Conservation (phyloP, 1,140 invertebrate genomes). For the Drosophila pseudoananassae region DNA sequence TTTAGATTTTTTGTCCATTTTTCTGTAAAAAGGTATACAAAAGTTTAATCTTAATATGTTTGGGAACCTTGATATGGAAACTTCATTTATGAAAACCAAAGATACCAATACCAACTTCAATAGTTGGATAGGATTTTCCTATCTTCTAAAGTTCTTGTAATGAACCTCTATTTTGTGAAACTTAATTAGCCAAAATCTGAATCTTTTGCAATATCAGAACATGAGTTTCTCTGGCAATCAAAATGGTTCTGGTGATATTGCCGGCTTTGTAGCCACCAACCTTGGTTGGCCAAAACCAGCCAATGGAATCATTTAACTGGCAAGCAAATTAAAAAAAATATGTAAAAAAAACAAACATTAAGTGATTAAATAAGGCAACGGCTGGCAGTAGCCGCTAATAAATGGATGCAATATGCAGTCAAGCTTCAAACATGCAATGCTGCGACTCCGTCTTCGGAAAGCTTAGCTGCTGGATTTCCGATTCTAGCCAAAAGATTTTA, state of each 20-base stretch:
- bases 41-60: too few relatives aligned
- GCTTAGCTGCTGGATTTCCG: slow-evolving; percentile 63
- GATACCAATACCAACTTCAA: too few relatives aligned
- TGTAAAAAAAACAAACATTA: slow-evolving; percentile 50
- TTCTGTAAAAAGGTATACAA: too few relatives aligned
- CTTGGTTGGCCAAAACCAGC: slow-evolving; percentile 25
- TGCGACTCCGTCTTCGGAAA: slow-evolving; percentile 14
- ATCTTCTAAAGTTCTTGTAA: too few relatives aligned
- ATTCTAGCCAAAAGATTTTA: slow-evolving; percentile 77
- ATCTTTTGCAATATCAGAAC: neutral
- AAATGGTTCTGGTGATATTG: slow-evolving; percentile 38
- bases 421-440: slow-evolving; percentile 74
- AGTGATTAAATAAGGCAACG: slow-evolving; percentile 71
- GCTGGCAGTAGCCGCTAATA: slow-evolving; percentile 57
- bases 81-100: too few relatives aligned
- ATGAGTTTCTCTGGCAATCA: slow-evolving; percentile 35
- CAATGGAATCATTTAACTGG: slow-evolving; percentile 19
- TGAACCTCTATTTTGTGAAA: neutral
- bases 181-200: neutral
- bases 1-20: too few relatives aligned
- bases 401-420: slow-evolving; percentile 68
- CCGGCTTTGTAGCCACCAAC: slow-evolving; percentile 10
- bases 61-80: too few relatives aligned
- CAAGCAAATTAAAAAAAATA: slow-evolving; percentile 10
- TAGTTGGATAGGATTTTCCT: too few relatives aligned